Evolutionary conservation across 2,113 vertebrate genomes (phyloP).

Genomic region (Choloepus hoffmanni): DNA sequence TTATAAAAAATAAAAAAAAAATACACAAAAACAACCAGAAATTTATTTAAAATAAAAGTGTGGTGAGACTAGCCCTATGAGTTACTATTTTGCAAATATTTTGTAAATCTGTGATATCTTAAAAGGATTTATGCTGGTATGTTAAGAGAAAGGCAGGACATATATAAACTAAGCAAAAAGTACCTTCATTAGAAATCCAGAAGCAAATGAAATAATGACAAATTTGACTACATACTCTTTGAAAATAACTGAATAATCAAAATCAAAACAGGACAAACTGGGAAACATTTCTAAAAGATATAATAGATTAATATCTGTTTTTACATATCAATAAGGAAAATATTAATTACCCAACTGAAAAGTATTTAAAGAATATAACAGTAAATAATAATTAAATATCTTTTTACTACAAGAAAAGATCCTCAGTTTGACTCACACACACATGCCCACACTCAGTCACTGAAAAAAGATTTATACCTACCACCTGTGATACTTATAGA

Average conservation of each 20-base stretch:
- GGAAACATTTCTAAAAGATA: neutral
- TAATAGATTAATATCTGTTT: neutral
- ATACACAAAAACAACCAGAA: neutral
- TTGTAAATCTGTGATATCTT: neutral
- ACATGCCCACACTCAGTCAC: neutral
- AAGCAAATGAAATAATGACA: neutral
- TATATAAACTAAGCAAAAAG: neutral
- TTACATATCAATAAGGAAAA: neutral
- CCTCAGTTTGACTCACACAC: neutral
- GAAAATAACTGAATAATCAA: slow-evolving; percentile 1
- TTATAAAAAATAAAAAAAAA: slow-evolving; percentile 34
- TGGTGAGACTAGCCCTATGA: neutral
- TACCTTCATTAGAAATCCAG: neutral
- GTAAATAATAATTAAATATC: neutral
- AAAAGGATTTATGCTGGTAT: neutral
- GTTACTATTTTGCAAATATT: neutral
- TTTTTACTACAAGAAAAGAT: neutral
- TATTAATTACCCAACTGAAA: neutral
- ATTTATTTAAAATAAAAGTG: neutral
- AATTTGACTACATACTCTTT: neutral
- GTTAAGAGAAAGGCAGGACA: neutral
- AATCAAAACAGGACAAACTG: neutral
- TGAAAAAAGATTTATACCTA: neutral
- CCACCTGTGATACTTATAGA: neutral
- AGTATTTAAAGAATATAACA: neutral